These are phyloP conservation scores for Sycophila sp. DNA, from an alignment of 1,140 invertebrate species.

Conservation along the genomic window DNA sequence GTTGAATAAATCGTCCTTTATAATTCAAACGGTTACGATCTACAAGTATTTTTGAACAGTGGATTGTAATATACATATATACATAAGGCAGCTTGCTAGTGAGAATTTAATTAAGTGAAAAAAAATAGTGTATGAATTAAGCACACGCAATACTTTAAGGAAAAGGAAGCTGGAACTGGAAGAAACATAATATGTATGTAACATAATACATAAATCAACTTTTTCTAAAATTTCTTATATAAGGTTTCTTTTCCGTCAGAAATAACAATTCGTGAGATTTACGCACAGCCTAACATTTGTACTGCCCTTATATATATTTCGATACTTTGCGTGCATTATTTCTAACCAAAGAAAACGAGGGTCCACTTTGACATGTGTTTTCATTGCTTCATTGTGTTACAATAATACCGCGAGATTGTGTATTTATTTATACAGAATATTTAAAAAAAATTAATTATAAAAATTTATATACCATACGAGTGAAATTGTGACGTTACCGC, in stretches of 20 bases:
- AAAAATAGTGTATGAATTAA: constrained; percentile 8
- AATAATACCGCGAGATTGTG: constrained; percentile 23
- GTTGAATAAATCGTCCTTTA: constrained; percentile 49
- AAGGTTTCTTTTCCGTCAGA: neutral
- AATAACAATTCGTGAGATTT: neutral
- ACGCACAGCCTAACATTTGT: constrained; percentile 14
- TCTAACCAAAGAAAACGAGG: constrained; percentile 35
- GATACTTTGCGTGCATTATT: constrained; percentile 7
- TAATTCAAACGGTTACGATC: neutral
- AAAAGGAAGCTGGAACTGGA: neutral
- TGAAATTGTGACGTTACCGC: constrained; percentile 22
- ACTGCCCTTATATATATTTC: neutral
- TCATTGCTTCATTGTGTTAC: constrained; percentile 5
- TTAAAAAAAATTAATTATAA: constrained; percentile 21
- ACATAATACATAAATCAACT: neutral
- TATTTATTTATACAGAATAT: constrained; percentile 27
- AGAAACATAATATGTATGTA: neutral
- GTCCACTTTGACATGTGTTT: constrained; percentile 28
- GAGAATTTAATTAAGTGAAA: neutral
- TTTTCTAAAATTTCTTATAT: too few relatives aligned
- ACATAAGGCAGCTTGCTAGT: constrained; percentile 3
- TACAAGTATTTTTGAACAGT: constrained; percentile 15
- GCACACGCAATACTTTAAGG: neutral
- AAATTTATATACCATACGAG: constrained; percentile 4
- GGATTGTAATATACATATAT: constrained; percentile 8